A percentile compares a stretch with the other conserved stretches of the same genome.
Evolutionary conservation across 1,140 invertebrate genomes (phyloP).

Genomic region (Agrypnia vestita): DNA sequence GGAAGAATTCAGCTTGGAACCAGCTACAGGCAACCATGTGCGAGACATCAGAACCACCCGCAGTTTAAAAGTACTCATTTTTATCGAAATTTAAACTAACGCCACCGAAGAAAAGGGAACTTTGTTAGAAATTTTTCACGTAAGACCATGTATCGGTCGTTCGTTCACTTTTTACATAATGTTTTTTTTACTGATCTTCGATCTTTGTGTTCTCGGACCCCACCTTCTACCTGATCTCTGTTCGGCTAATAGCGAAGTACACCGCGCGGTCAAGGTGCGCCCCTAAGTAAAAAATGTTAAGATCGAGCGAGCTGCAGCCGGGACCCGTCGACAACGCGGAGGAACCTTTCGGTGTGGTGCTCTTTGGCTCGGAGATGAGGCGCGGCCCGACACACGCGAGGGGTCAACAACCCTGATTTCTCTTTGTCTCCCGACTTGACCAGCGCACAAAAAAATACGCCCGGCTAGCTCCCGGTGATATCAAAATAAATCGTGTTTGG

Average conservation of each 20-base stretch:
- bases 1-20: constrained; percentile 2
- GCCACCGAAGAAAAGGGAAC: neutral
- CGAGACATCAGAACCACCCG: neutral
- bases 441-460: constrained; percentile 30
- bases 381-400: constrained; percentile 12
- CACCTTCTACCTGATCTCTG: constrained; percentile 16
- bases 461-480: constrained; percentile 26
- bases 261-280: neutral
- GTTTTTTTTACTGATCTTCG: constrained; percentile 8
- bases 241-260: neutral
- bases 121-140: neutral
- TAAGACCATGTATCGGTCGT: neutral
- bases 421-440: constrained; percentile 45
- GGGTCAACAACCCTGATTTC: constrained; percentile 44
- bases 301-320: too few relatives aligned
- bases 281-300: neutral
- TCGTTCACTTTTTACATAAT: neutral
- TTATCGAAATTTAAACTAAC: neutral
- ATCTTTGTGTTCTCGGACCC: neutral
- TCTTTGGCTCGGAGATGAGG: too few relatives aligned
- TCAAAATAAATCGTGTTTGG: constrained; percentile 27
- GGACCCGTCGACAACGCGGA: too few relatives aligned
- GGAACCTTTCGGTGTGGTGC: too few relatives aligned
- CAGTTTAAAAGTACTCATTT: neutral
- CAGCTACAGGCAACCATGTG: constrained; percentile 7